A percentile compares a stretch with the other conserved stretches of the same genome.
These are phyloP conservation scores for Mnemiopsis leidyi DNA, from an alignment of 37 sponge, comb jelly and placozoan genomes.

Conservation along the genomic window DNA sequence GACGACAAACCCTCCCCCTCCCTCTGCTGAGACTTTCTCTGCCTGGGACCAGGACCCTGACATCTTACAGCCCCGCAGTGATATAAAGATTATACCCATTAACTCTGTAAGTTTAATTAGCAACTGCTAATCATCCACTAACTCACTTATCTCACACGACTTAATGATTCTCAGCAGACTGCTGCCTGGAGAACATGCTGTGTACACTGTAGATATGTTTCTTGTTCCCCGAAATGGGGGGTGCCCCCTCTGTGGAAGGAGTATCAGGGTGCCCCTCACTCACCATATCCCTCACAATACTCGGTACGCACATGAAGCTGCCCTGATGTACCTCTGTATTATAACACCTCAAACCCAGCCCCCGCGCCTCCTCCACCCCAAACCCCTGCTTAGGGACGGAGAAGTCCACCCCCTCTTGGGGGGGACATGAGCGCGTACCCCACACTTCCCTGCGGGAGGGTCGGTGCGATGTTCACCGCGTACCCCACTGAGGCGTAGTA, in stretches of 20 bases:
- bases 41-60: not conserved
- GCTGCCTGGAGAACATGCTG: not conserved
- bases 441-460: not conserved
- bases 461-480: slow-evolving; percentile 13
- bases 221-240: not conserved
- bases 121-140: too few species aligned
- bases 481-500: slow-evolving; percentile 1
- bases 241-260: not conserved
- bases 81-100: not conserved
- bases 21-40: not conserved
- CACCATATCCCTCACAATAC: not conserved
- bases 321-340: slow-evolving; percentile 45
- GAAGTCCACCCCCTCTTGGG: slow-evolving; percentile 23
- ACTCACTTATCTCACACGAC: too few species aligned
- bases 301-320: slow-evolving; percentile 9
- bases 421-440: not conserved
- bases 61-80: not conserved
- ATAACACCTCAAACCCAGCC: not conserved
- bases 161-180: not conserved
- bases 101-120: not conserved
- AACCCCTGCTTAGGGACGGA: slow-evolving; percentile 4
- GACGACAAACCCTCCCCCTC: not conserved
- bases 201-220: slow-evolving; percentile 13
- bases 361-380: not conserved
- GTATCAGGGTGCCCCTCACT: not conserved